Evolutionary conservation across 2,113 vertebrate species (phyloP), one percentile per base, ranked within the genome.

Genomic region (Seriola dumerili): DNA sequence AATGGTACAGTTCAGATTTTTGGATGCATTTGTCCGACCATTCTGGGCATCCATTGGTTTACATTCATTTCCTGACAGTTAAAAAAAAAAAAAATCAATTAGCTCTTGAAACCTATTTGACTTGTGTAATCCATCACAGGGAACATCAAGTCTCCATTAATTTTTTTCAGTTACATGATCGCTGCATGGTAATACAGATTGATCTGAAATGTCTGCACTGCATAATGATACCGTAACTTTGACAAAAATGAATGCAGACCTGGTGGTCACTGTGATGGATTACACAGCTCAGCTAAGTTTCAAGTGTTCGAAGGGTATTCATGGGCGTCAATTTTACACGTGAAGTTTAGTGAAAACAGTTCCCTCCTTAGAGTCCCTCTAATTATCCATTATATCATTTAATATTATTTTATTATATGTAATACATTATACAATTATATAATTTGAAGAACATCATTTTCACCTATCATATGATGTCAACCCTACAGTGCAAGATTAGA

Each of bases 151-250:
- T 55, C 67, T 40, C 44, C 44, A 52, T 81, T 42, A 3, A 38
- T 74, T 65, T 21, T 55, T 72, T 72, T 72, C 29, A 66, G 54
- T 67, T 34, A 52, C 55, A 68, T 68, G 80, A 68, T 68, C 19
- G 16, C 44, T 38, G 29, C 25, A n/a, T 57, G 66, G 66, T 58
- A 48, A 58, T 48, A 50, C 50, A 76, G 57, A 64, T 48, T 76
- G 29, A 76, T 70, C 64, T 55, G 16, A 76, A 70, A 61, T 32
- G 14, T 52, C 48, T 52, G 48, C 17, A 21, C 19, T 7, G 48
- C 48, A 52, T 52, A 52, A 52, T 52, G 48, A 52, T 52, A 52
- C 48, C 19, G 17, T 17, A 36, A 74, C 21, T 55, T 55, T 55
- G 52, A 55, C 52, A 55, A 55, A 23, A n/a, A 55, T 55, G 3